Conservation (phyloP, 1,140 invertebrate genomes). For the Arctopsyche grandis region DNA sequence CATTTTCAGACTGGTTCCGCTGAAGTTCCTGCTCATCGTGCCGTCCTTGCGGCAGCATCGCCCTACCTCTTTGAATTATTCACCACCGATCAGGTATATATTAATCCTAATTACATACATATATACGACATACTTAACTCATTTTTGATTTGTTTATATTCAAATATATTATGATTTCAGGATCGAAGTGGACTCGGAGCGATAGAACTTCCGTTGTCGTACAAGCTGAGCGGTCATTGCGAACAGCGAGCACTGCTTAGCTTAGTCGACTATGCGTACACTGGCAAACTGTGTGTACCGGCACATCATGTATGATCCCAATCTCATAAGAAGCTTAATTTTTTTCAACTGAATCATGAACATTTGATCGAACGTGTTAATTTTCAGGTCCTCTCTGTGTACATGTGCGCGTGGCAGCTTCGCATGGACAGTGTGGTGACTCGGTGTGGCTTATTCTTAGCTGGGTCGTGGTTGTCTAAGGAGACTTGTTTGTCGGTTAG, state of each 20-base stretch:
- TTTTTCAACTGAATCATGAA: too few species aligned
- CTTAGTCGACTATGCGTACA: slow-evolving; percentile 85
- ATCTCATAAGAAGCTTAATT: too few species aligned
- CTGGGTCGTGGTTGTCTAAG: slow-evolving; percentile 71
- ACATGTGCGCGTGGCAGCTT: slow-evolving; percentile 77
- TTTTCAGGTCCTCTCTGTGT: slow-evolving; percentile 75
- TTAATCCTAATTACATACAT: neutral
- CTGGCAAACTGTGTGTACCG: slow-evolving; percentile 65
- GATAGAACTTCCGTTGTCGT: slow-evolving; percentile 59
- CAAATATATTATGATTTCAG: slow-evolving; percentile 29
- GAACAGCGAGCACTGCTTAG: slow-evolving; percentile 74
- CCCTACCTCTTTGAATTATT: slow-evolving; percentile 84
- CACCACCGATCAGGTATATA: slow-evolving; percentile 65
- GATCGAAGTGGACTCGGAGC: slow-evolving; percentile 47
- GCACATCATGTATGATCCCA: slow-evolving; percentile 54
- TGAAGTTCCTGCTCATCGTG: slow-evolving; percentile 80
- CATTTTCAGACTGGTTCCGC: slow-evolving; percentile 70
- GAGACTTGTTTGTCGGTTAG: slow-evolving; percentile 79
- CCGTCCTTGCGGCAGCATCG: slow-evolving; percentile 79
- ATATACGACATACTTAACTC: too few species aligned
- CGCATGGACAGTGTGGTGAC: slow-evolving; percentile 78
- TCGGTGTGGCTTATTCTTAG: slow-evolving; percentile 77
- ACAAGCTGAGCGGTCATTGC: slow-evolving; percentile 76
- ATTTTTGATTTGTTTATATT: slow-evolving; percentile 2
- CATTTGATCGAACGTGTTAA: neutral